phyloP scores from a whole-genome alignment of 2,888 invertebrate species.

The Adineta ricciae region DNA sequence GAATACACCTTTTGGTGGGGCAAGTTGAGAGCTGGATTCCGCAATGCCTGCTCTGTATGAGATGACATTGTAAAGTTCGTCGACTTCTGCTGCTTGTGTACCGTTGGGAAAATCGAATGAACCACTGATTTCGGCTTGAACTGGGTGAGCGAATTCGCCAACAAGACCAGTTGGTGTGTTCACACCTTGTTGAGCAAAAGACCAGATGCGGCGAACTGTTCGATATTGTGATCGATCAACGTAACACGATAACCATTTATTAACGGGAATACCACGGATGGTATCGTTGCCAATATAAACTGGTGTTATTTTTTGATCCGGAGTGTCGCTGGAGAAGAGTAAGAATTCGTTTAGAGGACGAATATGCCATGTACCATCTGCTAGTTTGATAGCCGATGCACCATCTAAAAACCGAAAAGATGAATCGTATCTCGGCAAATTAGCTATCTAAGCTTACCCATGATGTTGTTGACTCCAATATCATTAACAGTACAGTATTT shows the following conservation, averaged over 20 bases:
- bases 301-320: not conserved
- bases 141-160: not conserved
- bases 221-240: not conserved
- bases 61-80: not conserved
- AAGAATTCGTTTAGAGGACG: not conserved
- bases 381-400: not conserved
- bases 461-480: no score
- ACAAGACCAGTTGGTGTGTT: not conserved
- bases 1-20: not conserved
- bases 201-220: not conserved
- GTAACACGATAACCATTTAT: not conserved
- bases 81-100: not conserved
- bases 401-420: not conserved
- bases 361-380: not conserved
- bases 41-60: not conserved
- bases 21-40: not conserved
- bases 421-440: no score
- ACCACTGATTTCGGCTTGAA: not conserved
- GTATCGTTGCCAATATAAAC: not conserved
- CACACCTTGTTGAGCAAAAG: not conserved
- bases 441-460: not conserved
- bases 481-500: not conserved
- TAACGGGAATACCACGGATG: not conserved
- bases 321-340: not conserved
- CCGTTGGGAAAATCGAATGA: not conserved